phyloP scores from a whole-genome alignment of 2,113 vertebrate genomes.

The Archilochus colubris region DNA sequence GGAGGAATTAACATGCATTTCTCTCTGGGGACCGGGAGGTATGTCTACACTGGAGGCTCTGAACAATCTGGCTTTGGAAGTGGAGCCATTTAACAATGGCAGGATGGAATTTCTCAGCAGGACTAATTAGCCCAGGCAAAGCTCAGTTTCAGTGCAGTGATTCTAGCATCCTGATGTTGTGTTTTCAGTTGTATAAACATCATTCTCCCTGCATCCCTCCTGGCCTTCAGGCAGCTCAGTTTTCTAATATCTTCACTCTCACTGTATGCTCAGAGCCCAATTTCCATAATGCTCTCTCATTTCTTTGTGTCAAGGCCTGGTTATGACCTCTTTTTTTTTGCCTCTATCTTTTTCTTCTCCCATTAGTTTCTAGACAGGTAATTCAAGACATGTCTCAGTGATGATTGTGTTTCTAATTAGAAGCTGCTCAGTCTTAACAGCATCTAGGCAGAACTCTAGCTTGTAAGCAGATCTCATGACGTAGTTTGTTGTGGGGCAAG shows the following conservation, averaged over 20 bases:
- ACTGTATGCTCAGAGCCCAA: neutral
- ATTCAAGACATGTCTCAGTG: neutral
- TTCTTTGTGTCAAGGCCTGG: neutral
- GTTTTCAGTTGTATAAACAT: neutral
- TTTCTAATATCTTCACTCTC: neutral
- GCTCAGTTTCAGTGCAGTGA: neutral
- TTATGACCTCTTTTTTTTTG: neutral
- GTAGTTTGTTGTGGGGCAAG: neutral
- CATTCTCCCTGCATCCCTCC: neutral
- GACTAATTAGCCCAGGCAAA: neutral
- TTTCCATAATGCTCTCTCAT: neutral
- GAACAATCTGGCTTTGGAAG: neutral
- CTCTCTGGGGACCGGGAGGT: neutral
- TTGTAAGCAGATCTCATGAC: neutral
- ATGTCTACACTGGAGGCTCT: neutral
- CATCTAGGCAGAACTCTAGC: neutral
- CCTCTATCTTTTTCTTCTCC: neutral
- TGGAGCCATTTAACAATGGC: neutral
- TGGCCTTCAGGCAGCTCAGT: neutral
- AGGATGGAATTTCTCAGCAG: constrained; percentile 40
- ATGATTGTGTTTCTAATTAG: neutral
- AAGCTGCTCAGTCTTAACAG: neutral
- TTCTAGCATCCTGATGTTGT: neutral
- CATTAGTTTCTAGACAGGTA: neutral
- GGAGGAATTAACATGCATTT: neutral